Evolutionary conservation across 2,797 vertebrate species (phyloP).

Genomic region (Hydrocynus forskahlii): DNA sequence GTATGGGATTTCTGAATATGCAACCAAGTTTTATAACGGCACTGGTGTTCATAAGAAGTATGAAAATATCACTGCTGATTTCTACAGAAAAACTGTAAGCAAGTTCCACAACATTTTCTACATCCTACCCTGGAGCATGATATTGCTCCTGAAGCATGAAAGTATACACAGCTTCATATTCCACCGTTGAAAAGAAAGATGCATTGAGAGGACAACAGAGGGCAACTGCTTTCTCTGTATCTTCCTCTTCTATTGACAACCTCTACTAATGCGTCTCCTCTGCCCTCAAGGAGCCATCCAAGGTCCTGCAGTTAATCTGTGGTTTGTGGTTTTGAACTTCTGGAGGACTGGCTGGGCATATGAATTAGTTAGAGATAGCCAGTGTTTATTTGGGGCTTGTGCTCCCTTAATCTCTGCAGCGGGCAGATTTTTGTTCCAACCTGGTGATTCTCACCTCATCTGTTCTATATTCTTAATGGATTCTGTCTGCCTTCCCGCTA

Average conservation of each 20-base stretch:
- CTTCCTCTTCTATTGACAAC: conserved; percentile 18
- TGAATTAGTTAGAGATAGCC: conserved; percentile 30
- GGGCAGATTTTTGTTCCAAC: conserved; percentile 15
- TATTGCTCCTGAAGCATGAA: background rate
- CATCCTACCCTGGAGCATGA: background rate
- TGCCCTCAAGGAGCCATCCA: conserved; percentile 21
- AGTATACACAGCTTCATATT: background rate
- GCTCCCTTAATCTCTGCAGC: conserved; percentile 31
- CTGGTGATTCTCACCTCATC: conserved; percentile 12
- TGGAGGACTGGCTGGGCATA: conserved; percentile 30
- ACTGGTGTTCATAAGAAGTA: too few relatives aligned
- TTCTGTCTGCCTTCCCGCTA: background rate
- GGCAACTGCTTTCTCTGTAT: background rate
- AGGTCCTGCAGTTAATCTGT: conserved; percentile 28
- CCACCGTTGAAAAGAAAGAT: background rate
- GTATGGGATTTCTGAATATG: too few relatives aligned
- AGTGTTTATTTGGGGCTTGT: conserved; percentile 12
- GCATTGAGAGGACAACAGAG: conserved; percentile 17
- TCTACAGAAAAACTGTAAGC: too few relatives aligned
- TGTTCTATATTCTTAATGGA: background rate
- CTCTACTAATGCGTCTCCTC: conserved; percentile 14
- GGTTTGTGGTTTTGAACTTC: conserved; percentile 37
- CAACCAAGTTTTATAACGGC: too few relatives aligned
- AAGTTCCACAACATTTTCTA: too few relatives aligned
- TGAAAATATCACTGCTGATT: too few relatives aligned